Conservation (phyloP, 2,888 invertebrate genomes). For the Anticlea derivata region DNA sequence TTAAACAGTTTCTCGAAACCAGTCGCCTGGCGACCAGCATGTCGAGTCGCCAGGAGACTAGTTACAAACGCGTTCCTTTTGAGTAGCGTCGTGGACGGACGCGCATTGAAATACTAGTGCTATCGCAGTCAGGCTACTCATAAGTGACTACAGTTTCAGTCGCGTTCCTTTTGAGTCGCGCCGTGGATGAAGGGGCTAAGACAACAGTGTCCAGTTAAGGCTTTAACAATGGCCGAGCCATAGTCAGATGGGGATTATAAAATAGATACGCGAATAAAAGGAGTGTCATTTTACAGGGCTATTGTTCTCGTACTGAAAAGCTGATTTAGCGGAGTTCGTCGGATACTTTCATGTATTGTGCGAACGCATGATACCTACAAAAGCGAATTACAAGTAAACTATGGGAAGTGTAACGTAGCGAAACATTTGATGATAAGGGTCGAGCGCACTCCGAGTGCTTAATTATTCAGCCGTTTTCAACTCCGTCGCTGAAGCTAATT, state of each 20-base stretch:
- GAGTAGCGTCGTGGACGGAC: too few species aligned
- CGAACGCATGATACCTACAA: conserved; percentile 38
- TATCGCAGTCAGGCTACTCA: too few species aligned
- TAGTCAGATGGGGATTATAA: conserved; percentile 16
- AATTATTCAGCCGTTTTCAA: conserved; percentile 75
- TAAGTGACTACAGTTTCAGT: too few species aligned
- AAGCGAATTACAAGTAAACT: conserved; percentile 52
- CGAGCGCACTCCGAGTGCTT: conserved; percentile 47
- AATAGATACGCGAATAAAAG: conserved; percentile 17
- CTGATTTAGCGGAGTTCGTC: conserved; percentile 13
- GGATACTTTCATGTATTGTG: conserved; percentile 28
- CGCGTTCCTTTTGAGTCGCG: too few species aligned
- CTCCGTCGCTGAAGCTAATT: conserved; percentile 65
- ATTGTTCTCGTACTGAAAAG: conserved; percentile 28
- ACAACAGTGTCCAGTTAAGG: too few species aligned
- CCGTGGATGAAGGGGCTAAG: too few species aligned
- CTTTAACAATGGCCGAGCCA: too few species aligned
- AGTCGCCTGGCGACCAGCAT: too few species aligned
- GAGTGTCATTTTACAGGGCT: conserved; percentile 9
- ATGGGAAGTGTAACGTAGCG: conserved; percentile 63
- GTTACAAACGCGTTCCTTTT: too few species aligned
- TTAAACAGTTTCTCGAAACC: too few species aligned
- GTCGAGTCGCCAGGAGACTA: too few species aligned
- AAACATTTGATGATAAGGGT: conserved; percentile 69
- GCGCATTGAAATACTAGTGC: too few species aligned